These are phyloP conservation scores for Reticulitermes lucifugus DNA, from an alignment of 2,888 invertebrate genomes.

Conservation along the genomic window DNA sequence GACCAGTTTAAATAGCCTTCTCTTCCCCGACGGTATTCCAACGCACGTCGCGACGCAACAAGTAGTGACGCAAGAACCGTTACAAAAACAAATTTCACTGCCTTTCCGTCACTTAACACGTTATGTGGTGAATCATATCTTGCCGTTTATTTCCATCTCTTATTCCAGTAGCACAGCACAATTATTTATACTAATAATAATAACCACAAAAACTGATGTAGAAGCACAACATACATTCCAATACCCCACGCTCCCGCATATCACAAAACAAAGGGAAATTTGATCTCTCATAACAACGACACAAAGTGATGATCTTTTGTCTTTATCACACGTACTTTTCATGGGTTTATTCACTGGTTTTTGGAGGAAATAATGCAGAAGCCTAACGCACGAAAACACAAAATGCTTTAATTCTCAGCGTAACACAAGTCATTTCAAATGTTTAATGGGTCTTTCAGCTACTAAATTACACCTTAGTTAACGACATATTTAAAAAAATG, in stretches of 20 bases:
- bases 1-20: neutral
- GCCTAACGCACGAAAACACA: too few species aligned
- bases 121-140: neutral
- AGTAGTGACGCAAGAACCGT: neutral
- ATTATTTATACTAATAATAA: neutral
- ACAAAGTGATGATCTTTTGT: too few species aligned
- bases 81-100: neutral
- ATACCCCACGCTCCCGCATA: neutral
- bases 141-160: neutral
- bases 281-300: too few species aligned
- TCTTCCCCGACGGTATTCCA: neutral
- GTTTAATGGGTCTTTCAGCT: too few species aligned
- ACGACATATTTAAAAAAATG: too few species aligned
- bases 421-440: too few species aligned
- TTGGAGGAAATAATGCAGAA: too few species aligned
- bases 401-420: too few species aligned
- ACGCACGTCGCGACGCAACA: neutral
- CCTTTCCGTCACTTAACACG: neutral
- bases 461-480: too few species aligned
- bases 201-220: neutral
- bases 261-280: neutral
- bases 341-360: too few species aligned
- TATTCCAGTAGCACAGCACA: neutral
- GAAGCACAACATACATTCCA: neutral
- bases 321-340: too few species aligned